Conservation (phyloP, 2,797 vertebrate genomes). For the Leucoraja ocellata region DNA sequence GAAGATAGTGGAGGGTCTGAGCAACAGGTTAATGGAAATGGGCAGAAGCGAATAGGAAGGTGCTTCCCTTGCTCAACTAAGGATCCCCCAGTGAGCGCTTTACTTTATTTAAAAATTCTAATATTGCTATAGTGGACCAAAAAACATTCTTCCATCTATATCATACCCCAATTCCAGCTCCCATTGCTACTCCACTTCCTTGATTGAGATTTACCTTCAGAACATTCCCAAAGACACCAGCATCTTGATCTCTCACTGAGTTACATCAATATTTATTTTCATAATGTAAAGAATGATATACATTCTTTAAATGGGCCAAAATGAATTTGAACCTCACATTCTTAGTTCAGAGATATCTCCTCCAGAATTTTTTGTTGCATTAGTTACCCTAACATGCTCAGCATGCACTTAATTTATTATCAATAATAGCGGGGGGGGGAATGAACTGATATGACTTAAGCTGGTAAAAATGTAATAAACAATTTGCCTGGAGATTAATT, state of each 20-base stretch:
- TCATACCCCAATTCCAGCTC: neutral
- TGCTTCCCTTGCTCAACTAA: neutral
- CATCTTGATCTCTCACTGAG: neutral
- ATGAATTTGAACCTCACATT: neutral
- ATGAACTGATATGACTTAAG: neutral
- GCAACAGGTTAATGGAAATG: neutral
- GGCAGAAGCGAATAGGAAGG: neutral
- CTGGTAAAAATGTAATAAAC: neutral
- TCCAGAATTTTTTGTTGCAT: neutral
- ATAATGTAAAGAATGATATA: neutral
- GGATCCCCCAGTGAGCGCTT: neutral
- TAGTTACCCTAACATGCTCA: neutral
- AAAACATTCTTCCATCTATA: neutral
- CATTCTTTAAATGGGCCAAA: neutral
- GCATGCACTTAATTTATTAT: neutral
- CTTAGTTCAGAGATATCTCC: neutral
- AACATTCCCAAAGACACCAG: neutral
- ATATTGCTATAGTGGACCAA: neutral
- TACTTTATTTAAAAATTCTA: neutral
- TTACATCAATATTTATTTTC: neutral
- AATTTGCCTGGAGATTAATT: no score
- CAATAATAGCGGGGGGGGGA: neutral
- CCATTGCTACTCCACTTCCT: neutral
- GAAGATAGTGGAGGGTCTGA: no score
- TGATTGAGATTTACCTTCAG: neutral